These are phyloP conservation scores for Diloba caeruleocephala DNA, from an alignment of 2,888 invertebrate species.

Conservation along the genomic window DNA sequence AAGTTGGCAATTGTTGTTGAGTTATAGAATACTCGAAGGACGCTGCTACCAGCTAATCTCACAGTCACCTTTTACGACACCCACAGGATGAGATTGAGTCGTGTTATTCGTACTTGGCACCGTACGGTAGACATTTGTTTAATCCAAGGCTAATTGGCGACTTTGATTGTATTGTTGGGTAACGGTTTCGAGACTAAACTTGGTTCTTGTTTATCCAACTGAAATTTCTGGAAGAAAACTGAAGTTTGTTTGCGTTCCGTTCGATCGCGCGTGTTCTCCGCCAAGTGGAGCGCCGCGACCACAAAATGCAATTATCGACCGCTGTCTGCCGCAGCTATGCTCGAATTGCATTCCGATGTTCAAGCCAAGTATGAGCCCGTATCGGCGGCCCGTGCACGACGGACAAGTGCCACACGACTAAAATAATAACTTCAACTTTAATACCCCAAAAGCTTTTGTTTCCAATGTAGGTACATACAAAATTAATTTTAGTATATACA, in stretches of 20 bases:
- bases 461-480: too few relatives aligned
- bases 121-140: too few relatives aligned
- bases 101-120: too few relatives aligned
- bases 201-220: conserved; percentile 68
- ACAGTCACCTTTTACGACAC: too few relatives aligned
- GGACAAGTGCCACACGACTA: conserved; percentile 39
- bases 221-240: conserved; percentile 79
- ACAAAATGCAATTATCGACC: conserved; percentile 88
- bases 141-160: conserved; percentile 45
- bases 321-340: conserved; percentile 83
- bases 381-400: conserved; percentile 47
- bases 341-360: conserved; percentile 81
- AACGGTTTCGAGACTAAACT: conserved; percentile 39
- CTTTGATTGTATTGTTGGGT: conserved; percentile 40
- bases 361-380: conserved; percentile 68
- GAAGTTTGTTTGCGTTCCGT: conserved; percentile 84
- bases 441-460: conserved; percentile 15
- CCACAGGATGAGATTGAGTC: too few relatives aligned
- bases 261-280: conserved; percentile 77
- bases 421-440: conserved; percentile 9
- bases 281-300: conserved; percentile 80
- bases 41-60: too few relatives aligned
- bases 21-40: too few relatives aligned
- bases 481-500: too few relatives aligned
- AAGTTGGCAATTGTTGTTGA: too few relatives aligned